Evolutionary conservation across 2,797 vertebrate species (phyloP), one percentile per base, ranked within the genome.

Genomic region (Sebastes wilsoni): DNA sequence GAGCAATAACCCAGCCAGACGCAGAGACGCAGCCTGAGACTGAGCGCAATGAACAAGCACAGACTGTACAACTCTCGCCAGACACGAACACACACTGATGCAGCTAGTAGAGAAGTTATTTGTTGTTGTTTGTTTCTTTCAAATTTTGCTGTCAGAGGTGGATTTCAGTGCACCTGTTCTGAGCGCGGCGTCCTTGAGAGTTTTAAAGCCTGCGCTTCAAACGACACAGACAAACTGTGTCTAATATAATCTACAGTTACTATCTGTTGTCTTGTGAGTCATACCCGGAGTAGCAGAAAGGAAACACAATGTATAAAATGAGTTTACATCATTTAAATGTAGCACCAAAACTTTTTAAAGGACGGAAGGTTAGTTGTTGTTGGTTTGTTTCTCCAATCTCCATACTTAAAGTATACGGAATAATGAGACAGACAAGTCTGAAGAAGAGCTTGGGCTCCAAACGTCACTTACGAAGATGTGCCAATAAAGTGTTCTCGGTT

Each of bases 1-100:
- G 91, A 92, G 92, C 85, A 87, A 78, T 61, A 83, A 91, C 87
- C 80, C 82, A 83, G 85, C 71, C 91, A 90, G 90, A 90, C 77
- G 79, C 82, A 81, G 64, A 83, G 75, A 86, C 54, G 32, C 82
- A 87, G 80, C 83, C 82, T 2, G 89, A 85, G 80, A 80, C 87
- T 54, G 89, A 87, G 88, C 16, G 80, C 80, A 81, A 82, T 72
- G 84, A 88, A 76, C 71, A 46, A 80, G 81, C 83, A 86, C 79
- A 83, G 75, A 55, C 82, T 87, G 81, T 36, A 75, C 77, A 62
- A 62, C 79, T 70, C 56, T 60, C 64, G 56, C 66, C 88, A 86
- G 55, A 81, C 81, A 80, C 54, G 61, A 32, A 30, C 76, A 60
- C 30, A 66, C 62, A 78, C 54, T 0, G 32, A 84, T 23, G 38